A percentile compares a stretch with the other conserved stretches of the same genome.
These are phyloP conservation scores for Zaprionus gabonicus DNA, from an alignment of 1,140 invertebrate species.

Conservation along the genomic window DNA sequence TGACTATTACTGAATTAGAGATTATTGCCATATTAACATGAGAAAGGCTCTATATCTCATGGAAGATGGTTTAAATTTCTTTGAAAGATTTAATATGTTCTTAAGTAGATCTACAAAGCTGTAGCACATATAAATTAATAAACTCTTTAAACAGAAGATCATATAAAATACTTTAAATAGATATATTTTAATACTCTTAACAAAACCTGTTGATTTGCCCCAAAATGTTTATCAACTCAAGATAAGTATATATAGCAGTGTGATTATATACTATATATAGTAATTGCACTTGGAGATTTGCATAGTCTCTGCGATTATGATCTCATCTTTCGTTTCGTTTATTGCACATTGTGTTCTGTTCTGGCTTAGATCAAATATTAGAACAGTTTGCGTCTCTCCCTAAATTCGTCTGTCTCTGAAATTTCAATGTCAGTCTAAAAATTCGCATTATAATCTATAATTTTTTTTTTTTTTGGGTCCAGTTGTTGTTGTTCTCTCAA, in stretches of 20 bases:
- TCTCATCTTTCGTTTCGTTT: constrained; percentile 2
- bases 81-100: neutral
- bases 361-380: constrained; percentile 56
- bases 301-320: neutral
- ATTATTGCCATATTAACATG: neutral
- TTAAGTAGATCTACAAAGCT: neutral
- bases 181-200: neutral
- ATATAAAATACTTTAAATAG: neutral
- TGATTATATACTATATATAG: constrained; percentile 7
- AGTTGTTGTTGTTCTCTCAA: constrained; percentile 34
- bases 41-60: too few species aligned
- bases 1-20: neutral
- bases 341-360: constrained; percentile 1
- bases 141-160: neutral
- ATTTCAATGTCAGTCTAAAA: constrained; percentile 72
- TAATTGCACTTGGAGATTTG: constrained; percentile 3
- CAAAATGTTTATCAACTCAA: too few species aligned
- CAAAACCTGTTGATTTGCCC: too few species aligned
- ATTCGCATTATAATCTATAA: constrained; percentile 40
- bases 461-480: constrained; percentile 20
- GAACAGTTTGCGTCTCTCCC: constrained; percentile 59
- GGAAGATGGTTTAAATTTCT: too few species aligned
- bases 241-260: neutral
- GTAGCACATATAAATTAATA: neutral
- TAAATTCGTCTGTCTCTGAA: constrained; percentile 18